Percentiles rank a stretch among this genome's conserved stretches.
These are phyloP conservation scores for Monopis laevigella DNA, from an alignment of 2,888 invertebrate genomes.

Conservation along the genomic window DNA sequence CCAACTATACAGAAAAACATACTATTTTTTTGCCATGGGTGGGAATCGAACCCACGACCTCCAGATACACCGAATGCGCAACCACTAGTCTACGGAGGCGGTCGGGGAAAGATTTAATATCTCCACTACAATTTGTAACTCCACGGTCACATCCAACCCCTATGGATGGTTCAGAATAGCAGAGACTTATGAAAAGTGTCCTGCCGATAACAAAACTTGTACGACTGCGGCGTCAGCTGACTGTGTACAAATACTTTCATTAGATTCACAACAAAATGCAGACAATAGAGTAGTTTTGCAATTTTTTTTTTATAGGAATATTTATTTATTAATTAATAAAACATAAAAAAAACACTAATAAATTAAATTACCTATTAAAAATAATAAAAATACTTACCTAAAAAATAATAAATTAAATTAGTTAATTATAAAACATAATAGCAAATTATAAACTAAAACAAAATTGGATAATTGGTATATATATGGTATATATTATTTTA, in stretches of 20 bases:
- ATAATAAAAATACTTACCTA: no score
- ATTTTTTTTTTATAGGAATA: background rate
- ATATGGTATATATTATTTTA: no score
- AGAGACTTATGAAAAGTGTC: constrained; percentile 45
- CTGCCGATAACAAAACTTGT: constrained; percentile 50
- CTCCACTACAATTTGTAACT: background rate
- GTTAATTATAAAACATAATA: background rate
- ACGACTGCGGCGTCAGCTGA: constrained; percentile 42
- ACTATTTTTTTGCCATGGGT: no score
- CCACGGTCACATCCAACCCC: constrained; percentile 15
- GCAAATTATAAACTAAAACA: background rate
- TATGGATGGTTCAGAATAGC: constrained; percentile 31
- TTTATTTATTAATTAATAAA: background rate
- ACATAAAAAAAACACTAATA: no score
- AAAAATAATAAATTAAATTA: no score
- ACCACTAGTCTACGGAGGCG: no score
- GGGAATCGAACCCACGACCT: no score
- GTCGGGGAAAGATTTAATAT: no score
- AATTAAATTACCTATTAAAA: no score
- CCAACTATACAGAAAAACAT: no score
- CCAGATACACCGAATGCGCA: no score
- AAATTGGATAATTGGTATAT: background rate
- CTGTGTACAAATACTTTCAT: constrained; percentile 27
- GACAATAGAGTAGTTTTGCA: background rate
- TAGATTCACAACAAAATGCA: constrained; percentile 31